phyloP scores from a whole-genome alignment of 2,888 invertebrate genomes.

The Listrodromus nycthemerus region DNA sequence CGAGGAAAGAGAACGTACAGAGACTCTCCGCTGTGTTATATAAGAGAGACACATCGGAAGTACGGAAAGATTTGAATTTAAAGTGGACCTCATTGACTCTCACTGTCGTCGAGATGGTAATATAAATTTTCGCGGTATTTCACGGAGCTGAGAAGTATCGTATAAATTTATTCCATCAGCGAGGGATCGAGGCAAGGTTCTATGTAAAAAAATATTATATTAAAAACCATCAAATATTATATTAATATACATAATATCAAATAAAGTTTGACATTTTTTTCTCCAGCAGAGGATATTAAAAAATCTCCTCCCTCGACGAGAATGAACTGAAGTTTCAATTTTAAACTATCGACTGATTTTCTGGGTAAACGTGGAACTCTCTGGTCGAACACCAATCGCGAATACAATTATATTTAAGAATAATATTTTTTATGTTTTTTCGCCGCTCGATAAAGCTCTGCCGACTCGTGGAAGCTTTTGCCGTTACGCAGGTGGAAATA shows the following conservation, averaged over 20 bases:
- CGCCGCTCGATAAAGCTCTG: background rate
- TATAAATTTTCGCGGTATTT: constrained; percentile 59
- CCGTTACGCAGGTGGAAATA: constrained; percentile 50
- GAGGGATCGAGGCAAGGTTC: constrained; percentile 24
- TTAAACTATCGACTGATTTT: too few relatives aligned
- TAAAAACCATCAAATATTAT: background rate
- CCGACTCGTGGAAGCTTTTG: background rate
- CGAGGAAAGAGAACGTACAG: constrained; percentile 44
- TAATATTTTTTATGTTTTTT: too few relatives aligned
- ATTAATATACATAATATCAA: too few relatives aligned
- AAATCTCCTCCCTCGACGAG: too few relatives aligned
- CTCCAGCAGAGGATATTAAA: too few relatives aligned
- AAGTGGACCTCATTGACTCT: constrained; percentile 37
- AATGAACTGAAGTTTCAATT: too few relatives aligned
- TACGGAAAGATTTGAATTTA: constrained; percentile 64
- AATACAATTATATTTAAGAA: too few relatives aligned
- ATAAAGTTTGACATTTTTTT: too few relatives aligned
- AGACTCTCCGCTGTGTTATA: constrained; percentile 25
- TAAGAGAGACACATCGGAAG: constrained; percentile 31
- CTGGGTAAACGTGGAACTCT: too few relatives aligned
- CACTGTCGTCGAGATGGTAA: constrained; percentile 57
- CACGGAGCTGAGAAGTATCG: constrained; percentile 41
- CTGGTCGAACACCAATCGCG: too few relatives aligned
- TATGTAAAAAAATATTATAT: background rate
- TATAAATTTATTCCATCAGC: constrained; percentile 55